A percentile compares a stretch with the other conserved stretches of the same genome.
These are phyloP conservation scores for Typhlichthys eigenmanni DNA, from an alignment of 2,797 vertebrate genomes.

Conservation along the genomic window DNA sequence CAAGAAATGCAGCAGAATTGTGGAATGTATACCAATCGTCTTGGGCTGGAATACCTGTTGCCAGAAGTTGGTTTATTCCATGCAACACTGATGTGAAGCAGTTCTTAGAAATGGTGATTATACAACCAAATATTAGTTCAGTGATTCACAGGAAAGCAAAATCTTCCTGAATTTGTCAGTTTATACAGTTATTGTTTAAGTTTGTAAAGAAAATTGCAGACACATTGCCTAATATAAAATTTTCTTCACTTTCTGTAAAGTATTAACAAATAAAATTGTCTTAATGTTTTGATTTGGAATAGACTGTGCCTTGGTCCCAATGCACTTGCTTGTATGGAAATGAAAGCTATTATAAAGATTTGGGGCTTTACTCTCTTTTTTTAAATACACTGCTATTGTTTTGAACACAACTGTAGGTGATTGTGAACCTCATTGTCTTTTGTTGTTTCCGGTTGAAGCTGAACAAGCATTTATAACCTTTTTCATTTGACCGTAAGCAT, in stretches of 20 bases:
- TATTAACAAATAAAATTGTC: background rate
- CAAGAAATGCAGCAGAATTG: background rate
- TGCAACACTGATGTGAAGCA: background rate
- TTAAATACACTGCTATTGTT: conserved; percentile 1
- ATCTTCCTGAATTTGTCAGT: background rate
- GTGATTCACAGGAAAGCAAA: background rate
- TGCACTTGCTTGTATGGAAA: background rate
- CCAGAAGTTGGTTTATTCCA: conserved; percentile 10
- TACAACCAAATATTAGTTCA: background rate
- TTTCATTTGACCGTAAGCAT: too few relatives aligned
- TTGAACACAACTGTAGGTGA: background rate
- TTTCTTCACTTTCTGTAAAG: conserved; percentile 4
- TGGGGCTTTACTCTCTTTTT: background rate
- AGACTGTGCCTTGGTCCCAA: background rate
- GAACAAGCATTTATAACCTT: too few relatives aligned
- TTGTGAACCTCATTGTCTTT: too few relatives aligned
- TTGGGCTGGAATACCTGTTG: background rate
- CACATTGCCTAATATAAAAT: background rate
- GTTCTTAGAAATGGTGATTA: background rate
- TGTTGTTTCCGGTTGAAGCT: too few relatives aligned
- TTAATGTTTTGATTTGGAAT: conserved; percentile 1
- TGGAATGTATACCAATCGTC: background rate
- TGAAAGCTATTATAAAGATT: background rate
- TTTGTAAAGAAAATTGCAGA: conserved; percentile 1
- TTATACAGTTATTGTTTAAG: background rate